Evolutionary conservation across 2,888 invertebrate species (phyloP), one percentile per base, ranked within the genome.

Genomic region (Lasioglossum villosulum): DNA sequence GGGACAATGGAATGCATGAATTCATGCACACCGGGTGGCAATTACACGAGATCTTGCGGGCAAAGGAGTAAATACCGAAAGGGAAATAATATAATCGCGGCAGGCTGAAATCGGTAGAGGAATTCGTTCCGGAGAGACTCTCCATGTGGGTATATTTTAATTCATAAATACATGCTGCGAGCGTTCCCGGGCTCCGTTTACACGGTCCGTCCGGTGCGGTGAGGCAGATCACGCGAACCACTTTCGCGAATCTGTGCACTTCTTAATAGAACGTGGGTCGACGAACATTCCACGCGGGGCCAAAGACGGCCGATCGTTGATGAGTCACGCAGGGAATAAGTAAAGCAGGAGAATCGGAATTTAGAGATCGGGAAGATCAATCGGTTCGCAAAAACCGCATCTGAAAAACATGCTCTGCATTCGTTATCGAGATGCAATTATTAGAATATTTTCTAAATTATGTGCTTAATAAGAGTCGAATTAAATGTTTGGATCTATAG

Each of bases 81-180:
- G 73, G 73, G 74, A 71, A 66, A 80, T 75, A 66, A 80, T 75
- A 80, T 75, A 78, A 88, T 88, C 75, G 66, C 72, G 12, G 59
- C 74, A n/a, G 59, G 76, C 76, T 73, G 78, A 86, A 82, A 78
- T 83, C 75, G 56, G 75, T 37, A 42, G 42, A 16, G 34, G 76
- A 86, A 70, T 45, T 78, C 76, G 48, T 79, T 19, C 39, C 1
- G 39, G 80, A 75, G 52, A 68, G 73, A 71, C 72, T 70, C 56
- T 71, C 63, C 39, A 16, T 70, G 72, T 68, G 81, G 81, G 82
- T 78, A 80, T 83, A 87, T 87, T 83, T 90, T 82, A 84, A 90
- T 90, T 88, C 86, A 88, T 90, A 89, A 90, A 88, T 89, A 87
- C 80, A 90, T 76, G 78, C 75, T 70, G 78, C 56, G 81, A 30